These are phyloP conservation scores for Azemiops feae DNA, from an alignment of 2,113 vertebrate species.

Conservation along the genomic window DNA sequence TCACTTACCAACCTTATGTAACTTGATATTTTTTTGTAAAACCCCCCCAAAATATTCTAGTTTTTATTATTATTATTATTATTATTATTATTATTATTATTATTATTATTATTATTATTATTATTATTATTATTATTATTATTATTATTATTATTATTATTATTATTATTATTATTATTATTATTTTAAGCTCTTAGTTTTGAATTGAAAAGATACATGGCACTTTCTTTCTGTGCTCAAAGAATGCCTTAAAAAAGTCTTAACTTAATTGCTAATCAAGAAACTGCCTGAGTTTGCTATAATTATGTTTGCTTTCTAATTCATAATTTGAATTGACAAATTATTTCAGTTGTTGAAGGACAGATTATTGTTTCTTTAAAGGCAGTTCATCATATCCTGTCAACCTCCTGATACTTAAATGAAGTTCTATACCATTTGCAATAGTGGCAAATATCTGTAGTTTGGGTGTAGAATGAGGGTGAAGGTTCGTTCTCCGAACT, in stretches of 20 bases:
- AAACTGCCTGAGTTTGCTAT: neutral
- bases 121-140: too few species aligned
- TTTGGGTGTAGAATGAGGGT: too few species aligned
- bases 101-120: too few species aligned
- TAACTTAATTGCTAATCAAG: neutral
- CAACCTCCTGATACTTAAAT: neutral
- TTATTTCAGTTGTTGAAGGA: neutral
- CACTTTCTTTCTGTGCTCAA: neutral
- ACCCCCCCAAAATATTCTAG: neutral
- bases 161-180: too few species aligned
- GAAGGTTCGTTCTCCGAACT: too few species aligned
- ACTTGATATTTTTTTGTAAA: slow-evolving; percentile 1
- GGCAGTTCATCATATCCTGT: neutral
- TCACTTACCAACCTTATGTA: slow-evolving; percentile 43
- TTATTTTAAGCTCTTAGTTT: neutral
- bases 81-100: too few species aligned
- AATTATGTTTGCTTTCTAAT: slow-evolving; percentile 1
- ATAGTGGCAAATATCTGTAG: too few species aligned
- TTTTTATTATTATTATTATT: neutral
- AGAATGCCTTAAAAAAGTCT: neutral
- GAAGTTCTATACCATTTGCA: neutral
- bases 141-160: too few species aligned
- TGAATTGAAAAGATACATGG: neutral
- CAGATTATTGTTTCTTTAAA: neutral
- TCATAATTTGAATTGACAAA: slow-evolving; percentile 1